Evolutionary conservation across 2,113 vertebrate genomes (phyloP).

Genomic region (Toxotes chatareus): DNA sequence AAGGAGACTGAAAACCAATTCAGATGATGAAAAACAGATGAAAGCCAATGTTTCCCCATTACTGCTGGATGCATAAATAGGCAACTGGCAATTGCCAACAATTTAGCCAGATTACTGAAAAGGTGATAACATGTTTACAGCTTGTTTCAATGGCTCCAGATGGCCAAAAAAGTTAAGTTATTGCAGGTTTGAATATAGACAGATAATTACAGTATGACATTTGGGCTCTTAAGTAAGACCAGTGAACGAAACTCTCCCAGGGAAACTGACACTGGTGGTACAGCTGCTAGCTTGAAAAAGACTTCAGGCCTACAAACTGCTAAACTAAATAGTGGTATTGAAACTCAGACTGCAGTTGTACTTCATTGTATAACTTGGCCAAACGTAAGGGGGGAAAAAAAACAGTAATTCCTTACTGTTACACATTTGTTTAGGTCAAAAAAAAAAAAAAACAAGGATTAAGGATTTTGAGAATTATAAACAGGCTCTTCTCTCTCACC

Average conservation of each 20-base stretch:
- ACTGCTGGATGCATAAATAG: not conserved
- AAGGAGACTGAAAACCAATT: not conserved
- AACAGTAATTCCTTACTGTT: not conserved
- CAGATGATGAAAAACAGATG: too few relatives aligned
- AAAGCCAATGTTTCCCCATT: too few relatives aligned
- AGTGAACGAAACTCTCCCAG: constrained; percentile 1
- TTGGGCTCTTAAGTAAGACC: not conserved
- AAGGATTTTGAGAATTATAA: constrained; percentile 15
- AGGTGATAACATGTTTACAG: not conserved
- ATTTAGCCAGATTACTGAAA: not conserved
- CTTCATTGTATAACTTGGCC: constrained; percentile 14
- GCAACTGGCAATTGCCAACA: not conserved
- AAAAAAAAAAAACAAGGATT: too few relatives aligned
- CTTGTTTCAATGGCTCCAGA: not conserved
- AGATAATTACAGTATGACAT: constrained; percentile 27
- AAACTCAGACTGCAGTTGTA: constrained; percentile 21
- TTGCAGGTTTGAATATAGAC: not conserved
- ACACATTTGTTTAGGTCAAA: constrained; percentile 18
- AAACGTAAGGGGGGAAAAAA: not conserved
- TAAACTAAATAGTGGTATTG: not conserved
- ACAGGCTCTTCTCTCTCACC: constrained; percentile 35
- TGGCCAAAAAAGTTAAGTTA: not conserved
- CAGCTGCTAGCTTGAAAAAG: constrained; percentile 8
- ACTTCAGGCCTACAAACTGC: not conserved
- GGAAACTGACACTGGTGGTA: constrained; percentile 1